Conservation (phyloP, 2,113 vertebrate genomes). For the Sitta europaea region DNA sequence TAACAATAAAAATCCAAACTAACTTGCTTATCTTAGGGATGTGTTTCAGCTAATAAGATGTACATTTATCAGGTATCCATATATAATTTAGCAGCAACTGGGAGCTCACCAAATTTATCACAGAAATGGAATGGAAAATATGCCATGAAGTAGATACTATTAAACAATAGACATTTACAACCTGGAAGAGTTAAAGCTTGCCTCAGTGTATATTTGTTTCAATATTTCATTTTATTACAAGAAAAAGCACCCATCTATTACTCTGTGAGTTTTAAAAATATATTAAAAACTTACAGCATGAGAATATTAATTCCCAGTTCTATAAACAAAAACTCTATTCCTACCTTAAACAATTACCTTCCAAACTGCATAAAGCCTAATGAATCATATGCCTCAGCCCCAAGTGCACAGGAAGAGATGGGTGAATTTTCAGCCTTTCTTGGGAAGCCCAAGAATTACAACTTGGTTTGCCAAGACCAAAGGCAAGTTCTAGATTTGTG, state of each 20-base stretch:
- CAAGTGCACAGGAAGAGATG: background rate
- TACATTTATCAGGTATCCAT: constrained; percentile 37
- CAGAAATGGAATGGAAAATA: background rate
- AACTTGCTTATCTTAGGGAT: constrained; percentile 53
- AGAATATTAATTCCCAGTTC: background rate
- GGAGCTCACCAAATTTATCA: constrained; percentile 1
- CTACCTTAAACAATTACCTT: background rate
- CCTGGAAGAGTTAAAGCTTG: constrained; percentile 40
- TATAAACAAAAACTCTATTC: background rate
- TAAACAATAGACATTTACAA: constrained; percentile 54
- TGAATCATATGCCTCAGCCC: background rate
- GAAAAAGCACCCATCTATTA: background rate
- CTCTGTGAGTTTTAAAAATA: background rate
- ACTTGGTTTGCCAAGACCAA: background rate
- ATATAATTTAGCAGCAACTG: constrained; percentile 30
- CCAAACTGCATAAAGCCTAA: background rate
- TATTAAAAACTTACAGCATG: background rate
- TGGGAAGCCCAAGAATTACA: background rate
- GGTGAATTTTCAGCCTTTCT: background rate
- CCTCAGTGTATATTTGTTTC: background rate
- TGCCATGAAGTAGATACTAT: background rate
- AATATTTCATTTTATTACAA: constrained; percentile 32
- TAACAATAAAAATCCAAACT: constrained; percentile 67
- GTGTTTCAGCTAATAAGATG: constrained; percentile 13
- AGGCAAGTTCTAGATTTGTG: background rate